Evolutionary conservation across 2,888 invertebrate species (phyloP).

Genomic region (Lumbricus terrestris): DNA sequence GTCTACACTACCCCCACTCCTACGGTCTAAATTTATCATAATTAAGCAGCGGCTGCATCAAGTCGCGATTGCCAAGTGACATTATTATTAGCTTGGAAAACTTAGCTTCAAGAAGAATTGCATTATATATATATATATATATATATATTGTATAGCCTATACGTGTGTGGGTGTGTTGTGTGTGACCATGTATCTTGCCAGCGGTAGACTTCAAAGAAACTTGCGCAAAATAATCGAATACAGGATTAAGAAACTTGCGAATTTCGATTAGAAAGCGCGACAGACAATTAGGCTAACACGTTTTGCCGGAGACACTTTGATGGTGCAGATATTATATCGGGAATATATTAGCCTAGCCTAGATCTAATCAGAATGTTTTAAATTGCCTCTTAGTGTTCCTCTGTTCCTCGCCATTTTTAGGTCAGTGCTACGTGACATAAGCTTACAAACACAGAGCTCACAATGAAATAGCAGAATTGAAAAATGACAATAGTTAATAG

Average conservation of each 20-base stretch:
- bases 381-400: neutral
- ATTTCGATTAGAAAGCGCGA: neutral
- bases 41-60: no score
- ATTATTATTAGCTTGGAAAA: neutral
- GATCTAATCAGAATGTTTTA: neutral
- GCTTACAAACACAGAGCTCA: neutral
- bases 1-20: no score
- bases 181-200: no score
- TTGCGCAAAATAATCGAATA: neutral
- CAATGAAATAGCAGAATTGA: no score
- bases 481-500: no score
- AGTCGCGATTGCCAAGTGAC: neutral
- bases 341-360: no score
- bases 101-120: no score
- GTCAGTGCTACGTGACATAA: neutral
- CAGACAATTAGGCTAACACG: neutral
- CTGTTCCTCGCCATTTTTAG: neutral
- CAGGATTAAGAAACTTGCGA: neutral
- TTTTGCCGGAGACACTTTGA: no score
- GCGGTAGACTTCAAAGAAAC: neutral
- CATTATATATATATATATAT: no score
- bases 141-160: neutral
- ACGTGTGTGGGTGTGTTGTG: neutral
- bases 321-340: no score
- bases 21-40: no score